phyloP scores from a whole-genome alignment of 2,797 vertebrate species.

The Vireo griseus region DNA sequence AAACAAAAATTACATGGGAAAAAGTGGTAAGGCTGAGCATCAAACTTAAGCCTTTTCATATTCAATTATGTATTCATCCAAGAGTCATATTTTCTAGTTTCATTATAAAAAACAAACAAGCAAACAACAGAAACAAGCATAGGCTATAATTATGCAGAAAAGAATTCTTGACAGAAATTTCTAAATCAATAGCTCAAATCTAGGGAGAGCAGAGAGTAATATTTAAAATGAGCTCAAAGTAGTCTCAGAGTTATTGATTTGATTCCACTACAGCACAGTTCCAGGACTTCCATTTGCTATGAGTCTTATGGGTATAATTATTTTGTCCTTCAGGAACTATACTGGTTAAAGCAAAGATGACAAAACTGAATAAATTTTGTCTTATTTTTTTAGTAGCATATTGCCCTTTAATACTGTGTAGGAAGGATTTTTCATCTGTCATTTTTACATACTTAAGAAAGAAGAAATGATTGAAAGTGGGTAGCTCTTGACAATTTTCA shows the following conservation, averaged over 20 bases:
- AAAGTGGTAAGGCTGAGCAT: neutral
- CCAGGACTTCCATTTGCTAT: neutral
- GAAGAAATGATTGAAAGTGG: slow-evolving; percentile 54
- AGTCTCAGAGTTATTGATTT: slow-evolving; percentile 55
- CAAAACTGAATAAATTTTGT: slow-evolving; percentile 11
- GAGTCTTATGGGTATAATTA: slow-evolving; percentile 55
- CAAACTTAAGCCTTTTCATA: neutral
- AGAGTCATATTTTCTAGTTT: neutral
- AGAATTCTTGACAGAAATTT: slow-evolving; percentile 22
- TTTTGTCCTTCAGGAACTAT: slow-evolving; percentile 50
- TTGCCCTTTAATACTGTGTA: slow-evolving; percentile 5
- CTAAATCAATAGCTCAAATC: slow-evolving; percentile 56
- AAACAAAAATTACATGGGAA: neutral
- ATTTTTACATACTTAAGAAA: slow-evolving; percentile 27
- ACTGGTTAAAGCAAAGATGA: slow-evolving; percentile 18
- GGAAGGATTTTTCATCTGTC: neutral
- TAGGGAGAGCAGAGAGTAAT: slow-evolving; percentile 12
- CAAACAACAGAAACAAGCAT: neutral
- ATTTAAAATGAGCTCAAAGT: slow-evolving; percentile 33
- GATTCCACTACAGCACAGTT: slow-evolving; percentile 27
- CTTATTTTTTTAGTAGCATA: neutral
- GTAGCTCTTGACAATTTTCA: slow-evolving; percentile 52
- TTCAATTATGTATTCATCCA: neutral
- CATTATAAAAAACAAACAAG: neutral
- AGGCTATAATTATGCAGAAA: slow-evolving; percentile 33